A percentile compares a stretch with the other conserved stretches of the same genome.
Evolutionary conservation across 2,113 vertebrate species (phyloP).

Genomic region (Spheniscus mendiculus): DNA sequence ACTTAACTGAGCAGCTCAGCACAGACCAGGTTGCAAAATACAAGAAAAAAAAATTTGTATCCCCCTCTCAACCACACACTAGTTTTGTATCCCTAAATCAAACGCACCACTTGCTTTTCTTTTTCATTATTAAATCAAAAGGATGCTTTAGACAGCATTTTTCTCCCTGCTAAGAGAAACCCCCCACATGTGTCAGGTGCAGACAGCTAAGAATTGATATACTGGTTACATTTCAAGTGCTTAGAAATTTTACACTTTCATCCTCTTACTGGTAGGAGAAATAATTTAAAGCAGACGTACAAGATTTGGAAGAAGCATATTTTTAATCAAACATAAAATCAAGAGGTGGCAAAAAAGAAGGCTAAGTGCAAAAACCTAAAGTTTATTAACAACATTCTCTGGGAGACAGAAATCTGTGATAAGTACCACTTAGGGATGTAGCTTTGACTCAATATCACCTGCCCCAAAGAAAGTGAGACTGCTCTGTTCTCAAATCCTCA

Average conservation of each 20-base stretch:
- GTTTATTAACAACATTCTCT: neutral
- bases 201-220: neutral
- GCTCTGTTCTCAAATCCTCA: neutral
- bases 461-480: neutral
- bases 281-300: neutral
- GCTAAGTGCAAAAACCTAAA: neutral
- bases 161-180: neutral
- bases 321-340: neutral
- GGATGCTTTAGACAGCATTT: neutral
- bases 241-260: neutral
- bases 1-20: slow-evolving; percentile 6
- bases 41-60: neutral
- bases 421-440: neutral
- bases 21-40: neutral
- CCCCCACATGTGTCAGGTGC: neutral
- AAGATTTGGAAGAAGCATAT: neutral
- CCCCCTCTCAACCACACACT: neutral
- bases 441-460: neutral
- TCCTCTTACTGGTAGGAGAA: neutral
- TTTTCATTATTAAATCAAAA: neutral
- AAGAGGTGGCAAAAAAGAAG: neutral
- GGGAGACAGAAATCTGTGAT: neutral
- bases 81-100: neutral
- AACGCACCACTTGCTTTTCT: neutral
- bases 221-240: neutral